Percentiles rank a stretch among this genome's conserved stretches.
Conservation (phyloP, 2,797 vertebrate genomes). For the Chiloscyllium punctatum region DNA sequence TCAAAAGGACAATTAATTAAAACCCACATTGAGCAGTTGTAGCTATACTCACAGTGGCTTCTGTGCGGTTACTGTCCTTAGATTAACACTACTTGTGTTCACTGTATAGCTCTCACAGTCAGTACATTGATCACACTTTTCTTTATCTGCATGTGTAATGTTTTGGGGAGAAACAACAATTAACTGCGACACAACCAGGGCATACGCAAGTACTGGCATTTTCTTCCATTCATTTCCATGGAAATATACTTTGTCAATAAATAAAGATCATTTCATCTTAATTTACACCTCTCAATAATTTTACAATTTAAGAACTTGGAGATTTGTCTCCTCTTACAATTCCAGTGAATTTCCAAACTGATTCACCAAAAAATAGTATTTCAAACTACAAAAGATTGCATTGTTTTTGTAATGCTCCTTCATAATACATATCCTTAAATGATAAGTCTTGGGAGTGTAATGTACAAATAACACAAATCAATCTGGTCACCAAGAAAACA, state of each 20-base stretch:
- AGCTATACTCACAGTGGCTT: conserved; percentile 56
- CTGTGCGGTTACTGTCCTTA: conserved; percentile 81
- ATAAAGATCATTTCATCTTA: not conserved
- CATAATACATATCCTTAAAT: not conserved
- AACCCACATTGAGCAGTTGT: not conserved
- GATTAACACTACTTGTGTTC: conserved; percentile 90
- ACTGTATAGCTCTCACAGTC: conserved; percentile 96
- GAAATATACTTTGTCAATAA: not conserved
- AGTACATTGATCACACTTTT: conserved; percentile 86
- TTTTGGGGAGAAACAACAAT: not conserved
- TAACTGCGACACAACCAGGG: not conserved
- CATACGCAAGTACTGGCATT: too few species aligned
- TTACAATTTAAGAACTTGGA: too few species aligned
- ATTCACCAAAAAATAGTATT: not conserved
- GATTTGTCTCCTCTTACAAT: not conserved
- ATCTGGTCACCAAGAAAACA: not conserved
- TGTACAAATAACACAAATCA: not conserved
- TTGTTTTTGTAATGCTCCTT: not conserved
- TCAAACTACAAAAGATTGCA: not conserved
- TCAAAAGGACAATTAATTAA: not conserved
- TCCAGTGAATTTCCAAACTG: not conserved
- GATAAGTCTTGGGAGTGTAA: not conserved
- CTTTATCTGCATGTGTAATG: conserved; percentile 66
- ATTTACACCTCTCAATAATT: too few species aligned
- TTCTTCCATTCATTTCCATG: not conserved